A percentile compares a stretch with the other conserved stretches of the same genome.
Evolutionary conservation across 2,797 vertebrate genomes (phyloP).

Genomic region (Chanos chanos): DNA sequence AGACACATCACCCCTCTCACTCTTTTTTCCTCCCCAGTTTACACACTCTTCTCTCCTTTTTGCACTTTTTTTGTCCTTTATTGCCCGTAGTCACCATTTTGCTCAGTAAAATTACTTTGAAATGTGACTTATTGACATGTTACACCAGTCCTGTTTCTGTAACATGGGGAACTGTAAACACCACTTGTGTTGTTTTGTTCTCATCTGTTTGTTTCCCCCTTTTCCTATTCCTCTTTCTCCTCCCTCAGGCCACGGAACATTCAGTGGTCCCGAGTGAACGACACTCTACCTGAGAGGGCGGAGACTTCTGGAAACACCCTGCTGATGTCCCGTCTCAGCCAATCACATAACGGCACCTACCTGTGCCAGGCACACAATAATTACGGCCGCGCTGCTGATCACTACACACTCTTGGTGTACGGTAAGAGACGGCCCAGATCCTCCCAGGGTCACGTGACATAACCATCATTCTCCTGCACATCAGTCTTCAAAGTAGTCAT

Average conservation of each 20-base stretch:
- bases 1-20: constrained; percentile 37
- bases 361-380: constrained; percentile 86
- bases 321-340: constrained; percentile 80
- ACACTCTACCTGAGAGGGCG: constrained; percentile 82
- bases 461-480: not conserved
- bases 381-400: constrained; percentile 84
- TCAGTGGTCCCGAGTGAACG: constrained; percentile 86
- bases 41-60: too few relatives aligned
- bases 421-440: constrained; percentile 68
- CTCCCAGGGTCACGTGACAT: not conserved
- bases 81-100: too few relatives aligned
- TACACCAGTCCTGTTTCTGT: too few relatives aligned
- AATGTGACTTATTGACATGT: too few relatives aligned
- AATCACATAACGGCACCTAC: constrained; percentile 87
- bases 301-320: constrained; percentile 79
- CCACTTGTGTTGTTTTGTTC: not conserved
- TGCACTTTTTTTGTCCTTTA: constrained; percentile 4
- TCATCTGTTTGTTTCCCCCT: not conserved
- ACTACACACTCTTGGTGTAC: constrained; percentile 86
- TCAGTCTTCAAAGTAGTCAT: not conserved
- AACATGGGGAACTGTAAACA: too few relatives aligned
- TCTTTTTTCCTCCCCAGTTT: constrained; percentile 9
- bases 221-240: not conserved
- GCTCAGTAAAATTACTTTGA: too few relatives aligned
- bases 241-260: constrained; percentile 76